A percentile compares a stretch with the other conserved stretches of the same genome.
Evolutionary conservation across 2,797 vertebrate genomes (phyloP).

Genomic region (Lutjanus argentimaculatus): DNA sequence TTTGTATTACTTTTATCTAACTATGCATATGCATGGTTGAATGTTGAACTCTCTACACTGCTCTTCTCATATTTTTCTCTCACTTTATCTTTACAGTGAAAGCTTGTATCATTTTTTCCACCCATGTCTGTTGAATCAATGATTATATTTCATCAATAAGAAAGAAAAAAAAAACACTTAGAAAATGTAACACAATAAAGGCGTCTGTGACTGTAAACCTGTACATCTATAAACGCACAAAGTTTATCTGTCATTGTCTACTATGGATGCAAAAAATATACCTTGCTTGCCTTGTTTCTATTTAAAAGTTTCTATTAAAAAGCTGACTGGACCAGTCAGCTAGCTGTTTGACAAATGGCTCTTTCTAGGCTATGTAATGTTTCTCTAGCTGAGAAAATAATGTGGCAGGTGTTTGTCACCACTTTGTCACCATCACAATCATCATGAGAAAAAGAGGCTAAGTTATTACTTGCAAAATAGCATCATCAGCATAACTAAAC

Average conservation of each 20-base stretch:
- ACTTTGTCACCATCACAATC: not conserved
- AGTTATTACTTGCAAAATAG: not conserved
- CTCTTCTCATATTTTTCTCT: not conserved
- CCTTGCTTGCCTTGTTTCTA: not conserved
- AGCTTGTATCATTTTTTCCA: not conserved
- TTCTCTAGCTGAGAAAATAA: not conserved
- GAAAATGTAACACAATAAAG: not conserved
- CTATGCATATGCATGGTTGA: not conserved
- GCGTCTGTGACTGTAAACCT: not conserved
- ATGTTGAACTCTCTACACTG: not conserved
- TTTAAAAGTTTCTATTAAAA: not conserved
- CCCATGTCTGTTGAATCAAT: not conserved
- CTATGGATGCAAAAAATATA: not conserved
- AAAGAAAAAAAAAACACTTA: not conserved
- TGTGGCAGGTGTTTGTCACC: not conserved
- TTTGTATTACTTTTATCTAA: not conserved
- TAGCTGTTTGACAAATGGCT: not conserved
- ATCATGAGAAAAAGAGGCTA: not conserved
- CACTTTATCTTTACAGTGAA: not conserved
- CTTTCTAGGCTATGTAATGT: not conserved
- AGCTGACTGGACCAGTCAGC: too few species aligned
- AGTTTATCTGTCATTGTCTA: not conserved
- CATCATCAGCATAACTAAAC: too few species aligned
- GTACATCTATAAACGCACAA: not conserved
- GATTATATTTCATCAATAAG: not conserved